Conservation (phyloP, 2,888 invertebrate species). For the Calliphora vomitoria region DNA sequence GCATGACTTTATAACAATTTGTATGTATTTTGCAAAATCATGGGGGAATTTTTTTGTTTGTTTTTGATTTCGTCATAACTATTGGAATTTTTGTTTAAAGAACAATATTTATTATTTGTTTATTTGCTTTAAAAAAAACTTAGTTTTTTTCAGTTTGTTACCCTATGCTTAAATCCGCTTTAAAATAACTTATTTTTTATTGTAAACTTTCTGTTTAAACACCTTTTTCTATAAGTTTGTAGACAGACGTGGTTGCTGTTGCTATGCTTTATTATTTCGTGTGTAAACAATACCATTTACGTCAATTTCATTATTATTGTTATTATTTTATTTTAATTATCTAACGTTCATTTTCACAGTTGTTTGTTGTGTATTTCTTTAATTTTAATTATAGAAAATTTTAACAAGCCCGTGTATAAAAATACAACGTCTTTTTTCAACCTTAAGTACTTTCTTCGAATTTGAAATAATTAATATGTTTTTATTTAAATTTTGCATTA, state of each 20-base stretch:
- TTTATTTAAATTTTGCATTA: neutral
- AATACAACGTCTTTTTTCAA: neutral
- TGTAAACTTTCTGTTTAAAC: constrained; percentile 15
- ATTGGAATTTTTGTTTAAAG: constrained; percentile 43
- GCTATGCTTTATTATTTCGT: neutral
- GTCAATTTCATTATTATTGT: constrained; percentile 61
- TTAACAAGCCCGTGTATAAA: neutral
- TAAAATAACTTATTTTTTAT: constrained; percentile 1
- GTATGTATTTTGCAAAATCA: constrained; percentile 18
- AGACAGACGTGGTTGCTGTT: neutral
- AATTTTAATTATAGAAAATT: neutral
- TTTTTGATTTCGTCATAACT: constrained; percentile 43
- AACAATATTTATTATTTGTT: constrained; percentile 23
- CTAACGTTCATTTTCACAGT: neutral
- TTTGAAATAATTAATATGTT: neutral
- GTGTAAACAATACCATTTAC: constrained; percentile 60
- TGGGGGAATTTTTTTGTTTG: constrained; percentile 44
- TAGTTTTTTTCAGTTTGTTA: neutral
- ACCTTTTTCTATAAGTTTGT: constrained; percentile 13
- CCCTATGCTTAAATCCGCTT: neutral
- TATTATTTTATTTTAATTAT: constrained; percentile 37
- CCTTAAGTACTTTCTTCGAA: neutral
- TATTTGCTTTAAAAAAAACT: neutral
- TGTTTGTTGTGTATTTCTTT: neutral
- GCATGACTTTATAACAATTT: constrained; percentile 3